Conservation (phyloP, 2,797 vertebrate genomes). For the Oreonectes daqikongensis region DNA sequence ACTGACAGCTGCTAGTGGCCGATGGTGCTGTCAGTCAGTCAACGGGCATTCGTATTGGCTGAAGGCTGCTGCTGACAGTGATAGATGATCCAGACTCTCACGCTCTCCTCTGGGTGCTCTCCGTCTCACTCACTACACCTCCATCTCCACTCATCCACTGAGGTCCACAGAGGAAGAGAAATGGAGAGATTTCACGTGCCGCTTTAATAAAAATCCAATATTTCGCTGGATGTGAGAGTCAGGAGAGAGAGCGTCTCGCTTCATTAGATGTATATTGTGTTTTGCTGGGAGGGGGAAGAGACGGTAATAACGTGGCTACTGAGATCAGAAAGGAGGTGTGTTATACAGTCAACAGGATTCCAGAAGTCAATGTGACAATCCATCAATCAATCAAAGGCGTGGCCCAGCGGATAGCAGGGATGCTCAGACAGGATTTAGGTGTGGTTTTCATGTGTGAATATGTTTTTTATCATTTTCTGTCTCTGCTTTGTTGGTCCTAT, state of each 20-base stretch:
- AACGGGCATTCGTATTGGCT: slow-evolving; percentile 18
- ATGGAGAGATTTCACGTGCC: slow-evolving; percentile 55
- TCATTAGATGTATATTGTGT: slow-evolving; percentile 70
- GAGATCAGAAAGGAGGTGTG: slow-evolving; percentile 13
- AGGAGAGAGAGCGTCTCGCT: slow-evolving; percentile 59
- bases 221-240: slow-evolving; percentile 55
- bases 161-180: slow-evolving; percentile 20
- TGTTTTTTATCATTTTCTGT: too few species aligned
- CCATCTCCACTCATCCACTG: slow-evolving; percentile 4
- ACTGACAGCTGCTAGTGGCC: slow-evolving; percentile 18
- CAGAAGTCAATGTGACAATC: neutral
- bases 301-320: slow-evolving; percentile 38
- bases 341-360: slow-evolving; percentile 7
- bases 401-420: neutral
- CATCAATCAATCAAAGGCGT: neutral
- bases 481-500: too few species aligned
- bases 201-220: slow-evolving; percentile 69
- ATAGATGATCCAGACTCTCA: slow-evolving; percentile 38
- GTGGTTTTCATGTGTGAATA: neutral
- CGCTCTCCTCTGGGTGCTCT: slow-evolving; percentile 29
- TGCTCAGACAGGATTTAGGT: neutral
- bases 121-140: slow-evolving; percentile 14
- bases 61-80: slow-evolving; percentile 43
- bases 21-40: neutral
- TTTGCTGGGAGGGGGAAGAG: slow-evolving; percentile 36